Base-by-base conservation (phyloP, 2,888 invertebrate species). In the Agrotis ipsilon region DNA sequence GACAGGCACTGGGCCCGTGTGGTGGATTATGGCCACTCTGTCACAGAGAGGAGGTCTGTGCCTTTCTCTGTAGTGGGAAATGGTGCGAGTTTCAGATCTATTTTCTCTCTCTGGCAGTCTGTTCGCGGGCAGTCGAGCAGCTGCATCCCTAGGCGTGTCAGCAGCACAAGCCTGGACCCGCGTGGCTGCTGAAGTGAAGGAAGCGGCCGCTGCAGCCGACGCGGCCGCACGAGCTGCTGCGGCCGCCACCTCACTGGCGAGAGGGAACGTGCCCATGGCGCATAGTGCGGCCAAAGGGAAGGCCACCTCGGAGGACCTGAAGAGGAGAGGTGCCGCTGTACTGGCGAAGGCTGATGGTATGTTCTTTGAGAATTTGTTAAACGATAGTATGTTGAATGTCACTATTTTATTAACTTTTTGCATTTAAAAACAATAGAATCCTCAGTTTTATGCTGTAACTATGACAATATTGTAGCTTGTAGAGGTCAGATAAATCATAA, bases 71-170 rank as follows among this genome's bases (percentile, higher is more conserved):
- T n/a, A n/a, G n/a, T n/a, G n/a, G n/a, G n/a, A n/a, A n/a, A n/a
- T n/a, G n/a, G n/a, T n/a, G n/a, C n/a, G n/a, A 27, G 27, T 27
- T 27, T 27, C 27, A 5, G 5, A 9, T 32, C 9, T 18, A 11
- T 21, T 0, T 14, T 19, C 14, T 48, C 18, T 52, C 14, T 32
- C 24, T 46, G 11, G 1, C 85, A 97, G 97, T 75, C 89, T 97
- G 71, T 98, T 98, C 88, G 97, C 97, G 55, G 97, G 97, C 51
- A 97, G 97, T 0, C 97, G 98, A 81, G 97, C 97, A 72, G 97
- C 97, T 66, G 98, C 99, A 1, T 97, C 98, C 0, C 97, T 97
- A 66, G 97, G 97, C 24, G 97, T 99, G 65, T 92, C 96, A 14
- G 97, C 97, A 52, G 98, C 98, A 0, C 96, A 94, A 81, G 94